A percentile compares a stretch with the other conserved stretches of the same genome.
Conservation (phyloP, 1,140 invertebrate species). For the Lanistes nyassanus region DNA sequence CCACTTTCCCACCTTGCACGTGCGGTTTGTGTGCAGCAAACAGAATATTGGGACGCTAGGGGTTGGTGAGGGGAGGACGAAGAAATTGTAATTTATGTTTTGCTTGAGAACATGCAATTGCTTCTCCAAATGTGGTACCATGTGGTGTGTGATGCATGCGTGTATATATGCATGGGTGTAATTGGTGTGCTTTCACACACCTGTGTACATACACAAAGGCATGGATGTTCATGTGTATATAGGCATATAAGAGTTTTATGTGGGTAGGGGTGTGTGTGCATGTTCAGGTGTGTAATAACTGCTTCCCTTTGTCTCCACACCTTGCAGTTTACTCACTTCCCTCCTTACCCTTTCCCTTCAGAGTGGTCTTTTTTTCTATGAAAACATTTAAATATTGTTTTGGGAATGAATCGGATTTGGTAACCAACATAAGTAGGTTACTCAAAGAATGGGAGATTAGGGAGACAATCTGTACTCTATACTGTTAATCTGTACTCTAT, state of each 20-base stretch:
- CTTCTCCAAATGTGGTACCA: background rate
- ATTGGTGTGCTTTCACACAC: background rate
- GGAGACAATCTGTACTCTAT: too few species aligned
- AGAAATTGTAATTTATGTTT: background rate
- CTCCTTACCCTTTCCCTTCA: background rate
- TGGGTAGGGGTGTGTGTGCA: background rate
- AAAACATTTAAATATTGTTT: too few species aligned
- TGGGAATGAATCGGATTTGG: too few species aligned
- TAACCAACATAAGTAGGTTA: too few species aligned
- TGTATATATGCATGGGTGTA: too few species aligned
- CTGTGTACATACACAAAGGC: background rate
- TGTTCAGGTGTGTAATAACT: background rate
- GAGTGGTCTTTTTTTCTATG: background rate
- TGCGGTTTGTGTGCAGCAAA: background rate
- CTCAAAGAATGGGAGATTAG: too few species aligned
- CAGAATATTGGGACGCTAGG: background rate
- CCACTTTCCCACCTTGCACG: background rate
- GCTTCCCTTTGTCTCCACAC: background rate
- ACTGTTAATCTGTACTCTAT: too few species aligned
- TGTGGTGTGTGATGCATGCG: too few species aligned
- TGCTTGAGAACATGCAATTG: background rate
- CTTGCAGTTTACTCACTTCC: background rate
- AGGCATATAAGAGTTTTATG: too few species aligned
- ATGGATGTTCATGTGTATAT: background rate
- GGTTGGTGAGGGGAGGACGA: background rate